Evolutionary conservation across 2,888 invertebrate species (phyloP).

Genomic region (Metalampra italica): DNA sequence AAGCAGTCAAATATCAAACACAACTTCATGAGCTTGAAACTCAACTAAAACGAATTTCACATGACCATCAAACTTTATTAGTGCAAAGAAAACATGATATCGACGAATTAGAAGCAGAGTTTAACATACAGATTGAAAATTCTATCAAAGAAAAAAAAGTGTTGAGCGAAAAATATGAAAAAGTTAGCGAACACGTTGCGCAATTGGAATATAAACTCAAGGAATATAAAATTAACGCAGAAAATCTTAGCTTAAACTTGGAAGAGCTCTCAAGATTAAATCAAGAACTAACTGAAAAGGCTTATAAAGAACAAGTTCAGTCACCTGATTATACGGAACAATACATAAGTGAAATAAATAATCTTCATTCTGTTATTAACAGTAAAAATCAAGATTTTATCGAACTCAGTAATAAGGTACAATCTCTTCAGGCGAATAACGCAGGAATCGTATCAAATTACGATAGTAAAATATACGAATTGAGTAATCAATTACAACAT

Average conservation of each 20-base stretch:
- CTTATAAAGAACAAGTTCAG: conserved; percentile 24
- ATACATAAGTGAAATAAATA: conserved; percentile 77
- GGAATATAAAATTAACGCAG: conserved; percentile 52
- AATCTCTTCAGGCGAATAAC: conserved; percentile 39
- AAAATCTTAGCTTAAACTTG: conserved; percentile 46
- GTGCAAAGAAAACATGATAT: conserved; percentile 63
- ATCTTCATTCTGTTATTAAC: conserved; percentile 68
- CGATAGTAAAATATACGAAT: conserved; percentile 25
- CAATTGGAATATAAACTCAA: conserved; percentile 51
- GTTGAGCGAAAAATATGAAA: conserved; percentile 66
- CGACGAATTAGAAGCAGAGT: conserved; percentile 65
- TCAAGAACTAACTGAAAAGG: conserved; percentile 44
- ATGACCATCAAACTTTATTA: conserved; percentile 56
- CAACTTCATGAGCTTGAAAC: conserved; percentile 65
- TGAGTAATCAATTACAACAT: conserved; percentile 45
- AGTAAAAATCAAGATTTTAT: conserved; percentile 70
- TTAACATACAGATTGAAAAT: conserved; percentile 66
- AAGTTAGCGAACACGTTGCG: conserved; percentile 67
- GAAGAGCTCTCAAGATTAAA: conserved; percentile 54
- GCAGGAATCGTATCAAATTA: conserved; percentile 33
- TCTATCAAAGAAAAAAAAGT: conserved; percentile 70
- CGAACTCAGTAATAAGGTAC: conserved; percentile 43
- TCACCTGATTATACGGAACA: conserved; percentile 68
- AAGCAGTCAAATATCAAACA: conserved; percentile 45
- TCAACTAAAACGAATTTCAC: conserved; percentile 50